Percentiles rank a stretch among this genome's conserved stretches.
Evolutionary conservation across 2,888 invertebrate species (phyloP).

Genomic region (Toxonevra muliebris): DNA sequence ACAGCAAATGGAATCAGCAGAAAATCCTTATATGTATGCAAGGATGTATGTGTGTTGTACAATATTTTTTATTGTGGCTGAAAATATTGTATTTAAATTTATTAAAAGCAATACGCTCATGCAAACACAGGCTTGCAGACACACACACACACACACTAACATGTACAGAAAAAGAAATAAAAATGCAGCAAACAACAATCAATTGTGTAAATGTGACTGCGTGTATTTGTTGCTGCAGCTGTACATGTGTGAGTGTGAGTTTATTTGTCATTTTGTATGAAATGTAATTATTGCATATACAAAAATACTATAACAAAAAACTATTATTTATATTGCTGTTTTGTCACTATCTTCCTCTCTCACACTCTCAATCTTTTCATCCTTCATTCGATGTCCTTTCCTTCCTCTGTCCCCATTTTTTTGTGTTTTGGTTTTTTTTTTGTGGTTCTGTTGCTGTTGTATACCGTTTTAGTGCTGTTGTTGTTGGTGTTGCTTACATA

Average conservation of each 20-base stretch:
- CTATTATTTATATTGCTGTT: neutral
- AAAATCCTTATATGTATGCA: neutral
- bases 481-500: constrained; percentile 9
- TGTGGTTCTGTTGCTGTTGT: neutral
- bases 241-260: neutral
- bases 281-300: constrained; percentile 1
- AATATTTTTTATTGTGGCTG: no score
- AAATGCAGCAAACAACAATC: constrained; percentile 17
- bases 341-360: neutral
- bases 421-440: neutral
- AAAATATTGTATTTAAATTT: no score
- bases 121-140: no score
- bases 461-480: neutral
- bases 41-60: neutral
- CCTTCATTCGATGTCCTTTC: neutral
- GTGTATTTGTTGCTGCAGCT: constrained; percentile 2
- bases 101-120: no score
- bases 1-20: neutral
- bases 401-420: neutral
- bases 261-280: neutral
- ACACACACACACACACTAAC: no score
- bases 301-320: neutral
- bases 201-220: constrained; percentile 6
- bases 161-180: no score
- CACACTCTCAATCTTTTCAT: neutral